Conservation (phyloP, 2,888 invertebrate species). For the Plebejus anna region DNA sequence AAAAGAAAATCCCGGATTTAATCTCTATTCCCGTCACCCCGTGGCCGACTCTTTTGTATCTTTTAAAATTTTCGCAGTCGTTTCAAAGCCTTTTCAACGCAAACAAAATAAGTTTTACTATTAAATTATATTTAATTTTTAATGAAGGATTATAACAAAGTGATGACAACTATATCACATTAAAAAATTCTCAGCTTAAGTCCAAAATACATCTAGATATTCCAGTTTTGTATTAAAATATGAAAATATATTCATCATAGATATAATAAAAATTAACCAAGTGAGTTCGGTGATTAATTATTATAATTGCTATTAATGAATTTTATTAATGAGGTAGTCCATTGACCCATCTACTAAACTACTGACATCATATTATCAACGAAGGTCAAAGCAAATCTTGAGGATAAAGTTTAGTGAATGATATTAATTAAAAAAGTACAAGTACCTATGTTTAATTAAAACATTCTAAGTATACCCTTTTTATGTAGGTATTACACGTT, state of each 20-base stretch:
- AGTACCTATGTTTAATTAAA: no score
- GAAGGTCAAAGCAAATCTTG: background rate
- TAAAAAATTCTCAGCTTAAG: no score
- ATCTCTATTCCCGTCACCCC: no score
- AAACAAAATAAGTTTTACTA: no score
- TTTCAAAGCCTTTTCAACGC: background rate
- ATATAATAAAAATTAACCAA: conserved; percentile 19
- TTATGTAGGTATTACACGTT: no score
- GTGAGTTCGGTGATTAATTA: background rate
- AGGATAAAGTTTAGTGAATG: background rate
- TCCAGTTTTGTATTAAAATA: background rate
- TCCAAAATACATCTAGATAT: background rate
- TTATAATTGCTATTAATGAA: background rate
- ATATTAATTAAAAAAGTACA: background rate
- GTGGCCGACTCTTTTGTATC: no score
- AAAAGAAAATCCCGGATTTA: no score
- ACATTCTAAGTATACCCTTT: no score
- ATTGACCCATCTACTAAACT: background rate
- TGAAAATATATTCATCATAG: conserved; percentile 13
- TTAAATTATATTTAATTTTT: no score
- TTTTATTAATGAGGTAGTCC: background rate
- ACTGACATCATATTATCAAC: conserved; percentile 1
- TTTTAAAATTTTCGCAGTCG: no score
- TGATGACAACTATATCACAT: no score
- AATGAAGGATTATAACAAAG: no score